Base-by-base conservation (phyloP, 2,888 invertebrate genomes). In the Temnothorax rugatulus region DNA sequence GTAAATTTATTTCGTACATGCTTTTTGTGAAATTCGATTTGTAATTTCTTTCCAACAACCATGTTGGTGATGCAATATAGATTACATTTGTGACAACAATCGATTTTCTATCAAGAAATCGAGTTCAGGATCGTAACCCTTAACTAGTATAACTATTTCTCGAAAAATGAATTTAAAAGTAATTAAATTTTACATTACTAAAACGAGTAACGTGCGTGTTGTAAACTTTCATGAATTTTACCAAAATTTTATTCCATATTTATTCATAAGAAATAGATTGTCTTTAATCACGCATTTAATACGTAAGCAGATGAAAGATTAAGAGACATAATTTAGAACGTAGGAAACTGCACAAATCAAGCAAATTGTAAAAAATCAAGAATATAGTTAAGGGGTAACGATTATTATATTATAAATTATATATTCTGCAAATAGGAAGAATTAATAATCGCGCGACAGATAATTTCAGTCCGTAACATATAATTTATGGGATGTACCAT, bases 1-100 rank as follows among this genome's bases (percentile, higher is more conserved):
- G 66, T 76, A 66, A 64, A 76, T 76, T 76, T 76, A 76, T 76
- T 76, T 76, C 76, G 15, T 76, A 76, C 76, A 76, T 76, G 34
- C 1, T 59, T 75, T 57, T 9, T 64, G 21, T 64, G 61, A 64
- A 75, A 44, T 61, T 21, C 9, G 15, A 47, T 76, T 21, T 63
- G 5, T 63, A 63, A 38, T 63, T 41, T 54, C 15, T 38, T 50
- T 64, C 13, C 52, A 34, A 52, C 3, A 11, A 63, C n/a, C 5
- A 41, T n/a, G 38, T 34, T 38, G 8, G 52, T 13, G n/a, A 54
- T 38, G 15, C 9, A 21, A 61, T 50, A 25, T 63, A 75, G 15
- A 63, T 75, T 63, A 50, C 5, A 75, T 61, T 47, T 47, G 63
- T 7, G n/a, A 59, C 38, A 61, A 75, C 18, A 59, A 11, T 73